Evolutionary conservation across 2,888 invertebrate genomes (phyloP), one percentile per base, ranked within the genome.

Genomic region (Rotaria macrura): DNA sequence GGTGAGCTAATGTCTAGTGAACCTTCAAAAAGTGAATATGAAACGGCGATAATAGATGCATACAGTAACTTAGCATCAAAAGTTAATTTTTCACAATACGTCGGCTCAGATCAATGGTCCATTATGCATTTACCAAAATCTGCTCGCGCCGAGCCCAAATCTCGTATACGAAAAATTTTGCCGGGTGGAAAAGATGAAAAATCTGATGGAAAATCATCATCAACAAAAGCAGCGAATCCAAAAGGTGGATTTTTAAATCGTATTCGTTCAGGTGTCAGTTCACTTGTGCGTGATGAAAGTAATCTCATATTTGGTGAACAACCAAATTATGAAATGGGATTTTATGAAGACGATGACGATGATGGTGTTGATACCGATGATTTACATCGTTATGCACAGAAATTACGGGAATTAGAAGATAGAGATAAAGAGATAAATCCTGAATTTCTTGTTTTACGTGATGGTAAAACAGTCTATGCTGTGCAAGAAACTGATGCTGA

Each of bases 321-420:
- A 12, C 25, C 43, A 23, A 43, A n/a, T 43, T 79, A 79, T 43
- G 79, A 43, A 0, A 1, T 43, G 4, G n/a, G 10, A 9, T 79
- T 12, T 43, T 79, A 79, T 79, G 43, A 79, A 6, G 79, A 43
- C 4, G 79, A 79, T 43, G 79, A 40, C 23, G 79, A 79, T n/a
- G n/a, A 17, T 43, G 79, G 25, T 4, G 14, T 79, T 25, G 79
- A 79, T 43, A 79, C 79, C 1, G 79, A 79, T 79, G 43, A 79
- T 79, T 43, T 79, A n/a, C 79, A 79, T 79, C 79, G 79, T 79
- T 79, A 79, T 79, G 79, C 79, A 43, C 79, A 79, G n/a, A 40
- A 43, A 43, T 43, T 79, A 79, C 79, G 79, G 25, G 79, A 43
- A 43, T 79, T 79, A 43, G 79, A 79, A 79, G 79, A 79, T 79